Conservation (phyloP, 2,888 invertebrate genomes). For the Ochropleura plecta region DNA sequence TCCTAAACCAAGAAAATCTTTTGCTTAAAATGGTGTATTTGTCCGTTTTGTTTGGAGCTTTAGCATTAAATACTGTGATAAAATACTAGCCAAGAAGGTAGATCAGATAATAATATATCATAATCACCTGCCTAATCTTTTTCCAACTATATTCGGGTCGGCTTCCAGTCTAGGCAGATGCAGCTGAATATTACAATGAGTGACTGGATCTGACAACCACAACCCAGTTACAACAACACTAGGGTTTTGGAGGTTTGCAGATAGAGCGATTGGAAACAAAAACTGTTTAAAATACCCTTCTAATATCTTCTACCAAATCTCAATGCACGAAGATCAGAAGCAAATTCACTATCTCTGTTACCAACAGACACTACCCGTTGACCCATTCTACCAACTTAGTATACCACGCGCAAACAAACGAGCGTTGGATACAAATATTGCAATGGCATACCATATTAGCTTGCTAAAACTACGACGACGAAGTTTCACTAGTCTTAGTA, state of each 20-base stretch:
- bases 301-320: background rate
- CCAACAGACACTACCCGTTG: slow-evolving; percentile 2
- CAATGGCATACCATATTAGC: slow-evolving; percentile 33
- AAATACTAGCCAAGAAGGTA: background rate
- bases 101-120: background rate
- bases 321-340: background rate
- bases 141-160: background rate
- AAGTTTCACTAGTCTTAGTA: slow-evolving; percentile 28
- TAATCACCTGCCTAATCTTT: background rate
- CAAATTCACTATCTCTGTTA: slow-evolving; percentile 3
- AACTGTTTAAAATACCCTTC: background rate
- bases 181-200: background rate
- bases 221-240: background rate
- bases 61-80: background rate
- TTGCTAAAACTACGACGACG: slow-evolving; percentile 29
- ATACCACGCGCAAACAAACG: slow-evolving; percentile 15
- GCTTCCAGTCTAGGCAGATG: background rate
- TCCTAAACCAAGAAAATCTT: too few species aligned
- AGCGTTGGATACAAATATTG: slow-evolving; percentile 16
- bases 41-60: background rate
- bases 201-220: background rate
- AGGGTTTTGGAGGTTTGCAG: background rate
- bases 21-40: background rate
- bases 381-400: slow-evolving; percentile 40
- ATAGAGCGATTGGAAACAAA: background rate